phyloP scores from a whole-genome alignment of 2,113 vertebrate species.

The Otolemur garnettii region DNA sequence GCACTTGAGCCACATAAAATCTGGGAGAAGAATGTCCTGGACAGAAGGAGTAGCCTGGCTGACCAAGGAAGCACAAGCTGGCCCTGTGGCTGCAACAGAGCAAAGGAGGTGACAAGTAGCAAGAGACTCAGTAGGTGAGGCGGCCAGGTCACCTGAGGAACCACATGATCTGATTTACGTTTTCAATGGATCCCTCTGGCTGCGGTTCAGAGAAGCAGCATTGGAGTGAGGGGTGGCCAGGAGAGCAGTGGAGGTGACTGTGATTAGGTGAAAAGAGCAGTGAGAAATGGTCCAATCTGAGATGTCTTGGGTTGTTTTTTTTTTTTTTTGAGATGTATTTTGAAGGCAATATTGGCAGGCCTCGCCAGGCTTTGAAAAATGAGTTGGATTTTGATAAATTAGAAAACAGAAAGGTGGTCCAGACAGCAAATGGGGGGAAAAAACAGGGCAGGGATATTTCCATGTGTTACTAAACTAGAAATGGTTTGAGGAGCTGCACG shows the following conservation, averaged over 20 bases:
- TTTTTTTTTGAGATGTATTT: not conserved
- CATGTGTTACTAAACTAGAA: not conserved
- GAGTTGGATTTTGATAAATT: not conserved
- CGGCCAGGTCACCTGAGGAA: no score
- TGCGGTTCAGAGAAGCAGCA: not conserved
- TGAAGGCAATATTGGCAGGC: not conserved
- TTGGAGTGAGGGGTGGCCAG: accelerated
- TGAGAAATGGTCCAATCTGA: not conserved
- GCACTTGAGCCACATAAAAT: not conserved
- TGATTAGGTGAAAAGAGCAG: not conserved
- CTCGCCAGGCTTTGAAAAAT: not conserved
- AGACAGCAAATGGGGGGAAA: not conserved
- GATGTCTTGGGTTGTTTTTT: no score
- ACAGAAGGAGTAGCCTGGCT: not conserved
- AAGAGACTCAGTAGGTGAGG: accelerated
- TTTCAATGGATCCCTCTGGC: not conserved
- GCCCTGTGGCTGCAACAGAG: not conserved
- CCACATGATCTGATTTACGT: not conserved
- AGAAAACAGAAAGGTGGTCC: not conserved
- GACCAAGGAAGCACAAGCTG: not conserved
- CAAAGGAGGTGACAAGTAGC: not conserved
- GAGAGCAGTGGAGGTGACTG: not conserved
- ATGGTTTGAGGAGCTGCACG: not conserved
- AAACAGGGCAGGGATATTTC: not conserved
- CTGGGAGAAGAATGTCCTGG: not conserved